Percentiles rank a stretch among this genome's conserved stretches.
Conservation (phyloP, 2,888 invertebrate species). For the Hirtodrosophila cameraria region DNA sequence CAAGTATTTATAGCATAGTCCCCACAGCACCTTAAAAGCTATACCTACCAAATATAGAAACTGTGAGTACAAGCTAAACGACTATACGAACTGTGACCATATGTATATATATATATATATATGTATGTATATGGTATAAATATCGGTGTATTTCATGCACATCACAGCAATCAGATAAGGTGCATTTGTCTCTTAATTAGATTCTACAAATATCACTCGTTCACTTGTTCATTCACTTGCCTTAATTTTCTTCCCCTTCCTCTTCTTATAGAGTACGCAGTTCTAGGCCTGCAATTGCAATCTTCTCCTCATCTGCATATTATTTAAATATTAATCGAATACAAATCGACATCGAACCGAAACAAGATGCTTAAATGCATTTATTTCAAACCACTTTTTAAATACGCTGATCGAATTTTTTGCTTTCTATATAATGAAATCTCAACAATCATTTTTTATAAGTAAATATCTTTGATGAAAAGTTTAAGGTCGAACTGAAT, state of each 20-base stretch:
- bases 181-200: constrained; percentile 71
- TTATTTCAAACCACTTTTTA: too few species aligned
- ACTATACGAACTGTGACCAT: constrained; percentile 42
- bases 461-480: too few species aligned
- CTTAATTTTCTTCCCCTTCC: background rate
- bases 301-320: constrained; percentile 11
- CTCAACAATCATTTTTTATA: too few species aligned
- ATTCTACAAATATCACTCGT: constrained; percentile 40
- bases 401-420: too few species aligned
- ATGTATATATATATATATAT: too few species aligned
- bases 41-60: constrained; percentile 1
- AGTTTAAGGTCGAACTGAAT: too few species aligned
- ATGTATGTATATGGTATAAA: too few species aligned
- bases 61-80: background rate
- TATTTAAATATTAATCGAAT: constrained; percentile 29
- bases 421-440: too few species aligned
- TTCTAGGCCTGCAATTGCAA: background rate
- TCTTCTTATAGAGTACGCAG: background rate
- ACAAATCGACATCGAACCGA: constrained; percentile 13
- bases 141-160: constrained; percentile 46
- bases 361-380: background rate
- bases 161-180: constrained; percentile 68
- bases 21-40: constrained; percentile 6
- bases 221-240: background rate
- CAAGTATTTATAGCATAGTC: constrained; percentile 58